These are phyloP conservation scores for Podarcis siculus DNA, from an alignment of 2,797 vertebrate species.

Conservation along the genomic window DNA sequence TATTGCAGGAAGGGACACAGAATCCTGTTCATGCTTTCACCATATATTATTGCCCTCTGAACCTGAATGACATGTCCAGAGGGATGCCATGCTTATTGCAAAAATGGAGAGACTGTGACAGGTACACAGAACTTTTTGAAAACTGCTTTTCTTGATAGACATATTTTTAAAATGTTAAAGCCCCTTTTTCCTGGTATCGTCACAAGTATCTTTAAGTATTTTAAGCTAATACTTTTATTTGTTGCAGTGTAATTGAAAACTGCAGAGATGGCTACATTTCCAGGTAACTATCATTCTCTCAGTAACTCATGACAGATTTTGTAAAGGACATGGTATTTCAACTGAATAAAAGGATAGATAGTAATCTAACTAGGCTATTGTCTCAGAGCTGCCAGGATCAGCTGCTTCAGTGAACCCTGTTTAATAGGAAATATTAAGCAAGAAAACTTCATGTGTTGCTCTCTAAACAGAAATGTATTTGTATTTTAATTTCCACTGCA, in stretches of 20 bases:
- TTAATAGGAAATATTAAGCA: conserved; percentile 55
- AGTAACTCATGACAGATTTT: conserved; percentile 59
- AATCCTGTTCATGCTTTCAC: conserved; percentile 32
- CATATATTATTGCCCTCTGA: conserved; percentile 41
- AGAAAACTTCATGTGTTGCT: conserved; percentile 51
- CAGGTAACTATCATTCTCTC: conserved; percentile 56
- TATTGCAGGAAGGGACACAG: conserved; percentile 47
- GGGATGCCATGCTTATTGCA: conserved; percentile 51
- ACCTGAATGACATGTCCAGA: conserved; percentile 44
- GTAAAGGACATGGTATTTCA: conserved; percentile 51
- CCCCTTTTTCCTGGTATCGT: conserved; percentile 42
- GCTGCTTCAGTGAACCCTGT: conserved; percentile 42
- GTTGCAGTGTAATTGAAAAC: conserved; percentile 55
- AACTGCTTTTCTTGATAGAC: conserved; percentile 47
- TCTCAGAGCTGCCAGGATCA: conserved; percentile 56
- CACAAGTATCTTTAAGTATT: conserved; percentile 58
- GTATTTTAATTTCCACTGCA: conserved; percentile 43
- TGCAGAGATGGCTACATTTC: conserved; percentile 56
- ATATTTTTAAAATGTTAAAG: conserved; percentile 27
- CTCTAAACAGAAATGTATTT: not conserved
- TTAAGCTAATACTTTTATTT: conserved; percentile 55
- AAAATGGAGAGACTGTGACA: conserved; percentile 52
- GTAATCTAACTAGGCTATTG: conserved; percentile 60
- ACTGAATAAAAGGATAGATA: conserved; percentile 30
- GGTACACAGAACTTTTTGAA: conserved; percentile 52